Percentiles rank a stretch among this genome's conserved stretches.
These are phyloP conservation scores for Psittacula echo DNA, from an alignment of 2,797 vertebrate genomes.

Conservation along the genomic window DNA sequence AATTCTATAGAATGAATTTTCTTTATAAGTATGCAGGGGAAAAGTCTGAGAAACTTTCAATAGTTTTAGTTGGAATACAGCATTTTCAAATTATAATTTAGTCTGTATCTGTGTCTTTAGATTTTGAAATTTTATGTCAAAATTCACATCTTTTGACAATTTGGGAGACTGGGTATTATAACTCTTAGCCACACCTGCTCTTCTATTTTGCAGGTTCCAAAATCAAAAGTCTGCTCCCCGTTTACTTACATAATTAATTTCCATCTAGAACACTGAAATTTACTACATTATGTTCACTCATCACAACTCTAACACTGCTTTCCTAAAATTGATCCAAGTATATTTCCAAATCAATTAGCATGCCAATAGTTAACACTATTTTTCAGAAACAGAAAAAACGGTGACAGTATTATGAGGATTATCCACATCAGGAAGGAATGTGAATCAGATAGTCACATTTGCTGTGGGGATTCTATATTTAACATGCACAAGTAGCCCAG, in stretches of 20 bases:
- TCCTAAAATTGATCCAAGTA: background rate
- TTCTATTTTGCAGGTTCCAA: background rate
- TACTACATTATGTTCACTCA: background rate
- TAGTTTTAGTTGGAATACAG: background rate
- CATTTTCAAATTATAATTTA: background rate
- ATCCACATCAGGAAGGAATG: constrained; percentile 22
- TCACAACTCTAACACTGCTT: background rate
- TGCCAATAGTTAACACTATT: background rate
- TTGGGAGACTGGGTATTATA: background rate
- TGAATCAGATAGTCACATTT: constrained; percentile 30
- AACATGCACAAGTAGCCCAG: constrained; percentile 5
- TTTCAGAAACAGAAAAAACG: constrained; percentile 19
- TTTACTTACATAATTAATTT: background rate
- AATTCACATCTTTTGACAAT: background rate
- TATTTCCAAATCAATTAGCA: background rate
- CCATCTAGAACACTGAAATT: background rate
- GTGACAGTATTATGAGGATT: constrained; percentile 24
- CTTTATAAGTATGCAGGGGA: background rate
- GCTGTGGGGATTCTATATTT: constrained; percentile 32
- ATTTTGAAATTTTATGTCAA: background rate
- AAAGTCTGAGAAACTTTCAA: background rate
- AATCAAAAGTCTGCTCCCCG: background rate
- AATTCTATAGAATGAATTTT: background rate
- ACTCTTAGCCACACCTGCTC: background rate
- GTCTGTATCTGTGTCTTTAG: background rate